Percentiles rank a stretch among this genome's conserved stretches.
Evolutionary conservation across 2,113 vertebrate genomes (phyloP).

Genomic region (Oreochromis aureus): DNA sequence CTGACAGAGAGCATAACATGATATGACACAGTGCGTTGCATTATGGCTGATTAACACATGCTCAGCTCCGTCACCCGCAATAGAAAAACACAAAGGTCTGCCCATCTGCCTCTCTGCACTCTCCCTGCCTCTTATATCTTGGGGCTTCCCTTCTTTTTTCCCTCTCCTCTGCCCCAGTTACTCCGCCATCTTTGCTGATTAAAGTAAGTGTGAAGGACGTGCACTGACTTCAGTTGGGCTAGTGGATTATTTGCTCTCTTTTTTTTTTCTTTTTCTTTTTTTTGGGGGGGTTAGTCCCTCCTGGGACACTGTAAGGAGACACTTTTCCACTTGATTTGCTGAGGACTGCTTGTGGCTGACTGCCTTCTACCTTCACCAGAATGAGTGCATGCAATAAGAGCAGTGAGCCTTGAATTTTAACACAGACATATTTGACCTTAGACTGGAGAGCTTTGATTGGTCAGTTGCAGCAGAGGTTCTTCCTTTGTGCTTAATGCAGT

Average conservation of each 20-base stretch:
- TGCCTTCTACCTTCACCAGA: not conserved
- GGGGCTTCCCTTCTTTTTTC: not conserved
- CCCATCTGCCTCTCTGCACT: not conserved
- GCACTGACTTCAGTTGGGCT: not conserved
- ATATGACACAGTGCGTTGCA: slow-evolving; percentile 54
- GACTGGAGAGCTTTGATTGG: slow-evolving; percentile 18
- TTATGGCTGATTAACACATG: slow-evolving; percentile 62
- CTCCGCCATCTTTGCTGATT: slow-evolving; percentile 4
- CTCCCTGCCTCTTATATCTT: not conserved
- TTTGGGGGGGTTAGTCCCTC: slow-evolving; percentile 8
- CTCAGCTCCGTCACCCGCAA: slow-evolving; percentile 15
- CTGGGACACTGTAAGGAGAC: slow-evolving; percentile 37
- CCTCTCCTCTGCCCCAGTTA: not conserved
- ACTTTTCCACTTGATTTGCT: slow-evolving; percentile 52
- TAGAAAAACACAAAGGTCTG: slow-evolving; percentile 29
- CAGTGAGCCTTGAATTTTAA: slow-evolving; percentile 1
- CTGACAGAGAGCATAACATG: slow-evolving; percentile 43
- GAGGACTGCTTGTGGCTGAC: slow-evolving; percentile 15
- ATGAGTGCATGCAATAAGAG: not conserved
- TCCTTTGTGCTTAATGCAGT: not conserved
- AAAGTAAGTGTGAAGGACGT: slow-evolving; percentile 42
- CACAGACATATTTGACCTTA: not conserved
- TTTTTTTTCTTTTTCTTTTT: not conserved
- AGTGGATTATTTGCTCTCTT: slow-evolving; percentile 20
- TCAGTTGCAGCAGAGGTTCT: not conserved